Percentiles rank a stretch among this genome's conserved stretches.
Evolutionary conservation across 1,140 invertebrate genomes (phyloP).

Genomic region (Bombus breviceps): DNA sequence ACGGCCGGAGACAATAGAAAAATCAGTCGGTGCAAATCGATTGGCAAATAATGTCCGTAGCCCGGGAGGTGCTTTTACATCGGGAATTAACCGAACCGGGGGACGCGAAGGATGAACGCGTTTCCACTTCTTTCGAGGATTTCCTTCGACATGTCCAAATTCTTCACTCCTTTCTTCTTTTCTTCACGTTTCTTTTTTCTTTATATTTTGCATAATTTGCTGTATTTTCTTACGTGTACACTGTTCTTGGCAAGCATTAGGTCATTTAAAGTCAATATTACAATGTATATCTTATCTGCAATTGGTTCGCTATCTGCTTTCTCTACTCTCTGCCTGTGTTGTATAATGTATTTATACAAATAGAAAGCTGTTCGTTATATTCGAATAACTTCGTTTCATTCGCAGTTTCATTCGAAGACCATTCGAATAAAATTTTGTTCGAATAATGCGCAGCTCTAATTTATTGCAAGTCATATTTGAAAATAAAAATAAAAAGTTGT

Average conservation of each 20-base stretch:
- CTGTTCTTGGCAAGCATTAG: too few relatives aligned
- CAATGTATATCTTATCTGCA: not conserved
- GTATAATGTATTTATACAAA: too few relatives aligned
- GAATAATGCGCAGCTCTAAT: too few relatives aligned
- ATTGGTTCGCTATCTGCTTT: not conserved
- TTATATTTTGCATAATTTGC: not conserved
- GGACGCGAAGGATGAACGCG: not conserved
- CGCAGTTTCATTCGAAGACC: too few relatives aligned
- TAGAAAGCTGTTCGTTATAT: too few relatives aligned
- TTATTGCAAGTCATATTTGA: too few relatives aligned
- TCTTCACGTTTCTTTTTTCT: not conserved
- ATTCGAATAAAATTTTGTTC: too few relatives aligned
- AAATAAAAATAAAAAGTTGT: too few relatives aligned
- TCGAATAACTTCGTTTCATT: too few relatives aligned
- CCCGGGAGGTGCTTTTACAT: slow-evolving; percentile 29
- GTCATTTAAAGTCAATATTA: not conserved
- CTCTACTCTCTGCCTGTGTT: too few relatives aligned
- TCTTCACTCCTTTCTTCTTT: not conserved
- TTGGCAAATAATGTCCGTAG: slow-evolving; percentile 71
- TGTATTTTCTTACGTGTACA: not conserved
- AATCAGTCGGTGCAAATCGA: slow-evolving; percentile 69
- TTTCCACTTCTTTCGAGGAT: slow-evolving; percentile 12
- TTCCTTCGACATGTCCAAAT: slow-evolving; percentile 7
- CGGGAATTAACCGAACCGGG: slow-evolving; percentile 33
- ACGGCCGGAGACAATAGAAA: slow-evolving; percentile 70